These are phyloP conservation scores for Peromyscus polionotus DNA, from an alignment of 2,113 vertebrate genomes.

Conservation along the genomic window DNA sequence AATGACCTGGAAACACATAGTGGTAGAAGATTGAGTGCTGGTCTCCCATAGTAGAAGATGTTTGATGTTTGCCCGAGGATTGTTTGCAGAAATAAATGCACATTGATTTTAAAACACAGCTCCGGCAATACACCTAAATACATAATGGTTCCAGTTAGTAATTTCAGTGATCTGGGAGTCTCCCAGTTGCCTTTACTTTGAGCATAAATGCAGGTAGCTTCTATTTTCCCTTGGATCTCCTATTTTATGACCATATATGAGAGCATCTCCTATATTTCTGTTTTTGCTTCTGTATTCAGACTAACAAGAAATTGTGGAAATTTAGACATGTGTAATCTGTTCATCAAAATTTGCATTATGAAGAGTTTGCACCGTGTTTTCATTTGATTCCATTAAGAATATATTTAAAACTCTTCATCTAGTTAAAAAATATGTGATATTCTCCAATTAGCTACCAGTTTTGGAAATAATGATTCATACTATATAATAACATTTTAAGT, in stretches of 20 bases:
- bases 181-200: neutral
- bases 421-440: too few species aligned
- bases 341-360: too few species aligned
- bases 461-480: neutral
- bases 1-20: neutral
- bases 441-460: too few species aligned
- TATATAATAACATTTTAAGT: neutral
- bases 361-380: neutral
- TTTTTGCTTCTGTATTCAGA: too few species aligned
- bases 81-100: neutral
- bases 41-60: neutral
- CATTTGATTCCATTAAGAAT: neutral
- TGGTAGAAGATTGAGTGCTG: neutral
- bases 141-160: neutral
- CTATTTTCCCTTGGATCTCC: neutral
- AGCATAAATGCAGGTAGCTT: neutral
- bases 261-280: too few species aligned
- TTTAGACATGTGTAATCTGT: too few species aligned
- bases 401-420: neutral
- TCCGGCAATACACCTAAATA: neutral
- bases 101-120: neutral
- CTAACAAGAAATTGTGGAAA: too few species aligned
- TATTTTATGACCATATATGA: neutral
- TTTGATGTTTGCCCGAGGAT: neutral
- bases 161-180: neutral